These are phyloP conservation scores for Craseonycteris thonglongyai DNA, from an alignment of 2,113 vertebrate species.

Conservation along the genomic window DNA sequence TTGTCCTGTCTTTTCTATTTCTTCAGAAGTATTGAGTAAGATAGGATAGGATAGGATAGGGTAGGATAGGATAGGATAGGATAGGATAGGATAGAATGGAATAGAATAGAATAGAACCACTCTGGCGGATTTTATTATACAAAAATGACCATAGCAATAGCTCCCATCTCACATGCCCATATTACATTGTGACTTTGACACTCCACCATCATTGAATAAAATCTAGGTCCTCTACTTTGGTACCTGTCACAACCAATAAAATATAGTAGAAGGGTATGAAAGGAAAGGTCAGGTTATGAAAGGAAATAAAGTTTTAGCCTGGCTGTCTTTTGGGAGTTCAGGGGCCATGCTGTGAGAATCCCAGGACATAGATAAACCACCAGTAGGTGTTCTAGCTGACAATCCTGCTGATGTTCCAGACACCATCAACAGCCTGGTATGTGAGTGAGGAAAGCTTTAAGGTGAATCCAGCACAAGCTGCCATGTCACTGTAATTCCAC, in stretches of 20 bases:
- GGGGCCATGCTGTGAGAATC: not conserved
- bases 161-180: too few species aligned
- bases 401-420: not conserved
- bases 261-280: accelerated
- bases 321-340: not conserved
- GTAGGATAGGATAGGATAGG: too few species aligned
- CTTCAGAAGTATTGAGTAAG: too few species aligned
- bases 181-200: not conserved
- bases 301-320: not conserved
- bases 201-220: not conserved
- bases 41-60: not conserved
- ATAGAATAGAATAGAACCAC: too few species aligned
- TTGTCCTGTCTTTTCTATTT: not conserved
- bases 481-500: not conserved
- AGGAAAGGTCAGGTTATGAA: not conserved
- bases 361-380: not conserved
- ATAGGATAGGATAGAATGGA: not conserved
- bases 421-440: not conserved
- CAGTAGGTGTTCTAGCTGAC: not conserved
- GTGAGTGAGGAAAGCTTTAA: not conserved
- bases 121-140: not conserved
- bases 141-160: not conserved
- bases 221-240: not conserved
- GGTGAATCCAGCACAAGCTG: not conserved
- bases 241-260: not conserved